A percentile compares a stretch with the other conserved stretches of the same genome.
Evolutionary conservation across 2,113 vertebrate species (phyloP).

Genomic region (Myiozetetes cayanensis): DNA sequence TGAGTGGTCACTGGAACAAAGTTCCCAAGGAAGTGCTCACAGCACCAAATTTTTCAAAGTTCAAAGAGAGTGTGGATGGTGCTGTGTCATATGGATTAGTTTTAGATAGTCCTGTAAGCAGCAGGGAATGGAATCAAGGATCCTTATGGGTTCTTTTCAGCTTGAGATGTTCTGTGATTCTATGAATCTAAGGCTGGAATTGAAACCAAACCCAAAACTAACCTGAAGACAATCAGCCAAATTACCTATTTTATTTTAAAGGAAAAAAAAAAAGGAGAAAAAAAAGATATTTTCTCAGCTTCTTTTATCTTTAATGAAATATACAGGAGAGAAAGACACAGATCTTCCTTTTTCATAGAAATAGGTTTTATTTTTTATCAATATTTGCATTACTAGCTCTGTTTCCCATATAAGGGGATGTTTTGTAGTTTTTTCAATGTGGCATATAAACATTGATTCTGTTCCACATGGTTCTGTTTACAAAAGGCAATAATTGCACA

Average conservation of each 20-base stretch:
- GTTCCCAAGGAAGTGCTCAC: neutral
- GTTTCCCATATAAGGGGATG: neutral
- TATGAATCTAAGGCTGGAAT: neutral
- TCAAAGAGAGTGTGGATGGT: neutral
- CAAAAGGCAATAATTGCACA: neutral
- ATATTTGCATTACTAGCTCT: neutral
- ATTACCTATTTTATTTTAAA: neutral
- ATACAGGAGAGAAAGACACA: neutral
- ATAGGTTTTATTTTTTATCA: neutral
- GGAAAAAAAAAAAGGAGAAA: accelerated
- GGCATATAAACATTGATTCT: neutral
- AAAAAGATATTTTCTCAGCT: neutral
- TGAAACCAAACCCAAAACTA: neutral
- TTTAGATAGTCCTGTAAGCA: neutral
- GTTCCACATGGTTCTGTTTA: neutral
- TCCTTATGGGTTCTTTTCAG: neutral
- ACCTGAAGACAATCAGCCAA: neutral
- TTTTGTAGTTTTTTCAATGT: neutral
- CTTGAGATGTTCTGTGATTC: neutral
- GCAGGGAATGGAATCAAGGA: neutral
- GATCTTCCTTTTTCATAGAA: neutral
- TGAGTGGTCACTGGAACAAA: neutral
- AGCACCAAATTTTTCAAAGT: neutral
- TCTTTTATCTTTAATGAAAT: neutral
- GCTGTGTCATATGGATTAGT: neutral